A percentile compares a stretch with the other conserved stretches of the same genome.
Evolutionary conservation across 2,113 vertebrate species (phyloP).

Genomic region (Gymnocephalus cernua): DNA sequence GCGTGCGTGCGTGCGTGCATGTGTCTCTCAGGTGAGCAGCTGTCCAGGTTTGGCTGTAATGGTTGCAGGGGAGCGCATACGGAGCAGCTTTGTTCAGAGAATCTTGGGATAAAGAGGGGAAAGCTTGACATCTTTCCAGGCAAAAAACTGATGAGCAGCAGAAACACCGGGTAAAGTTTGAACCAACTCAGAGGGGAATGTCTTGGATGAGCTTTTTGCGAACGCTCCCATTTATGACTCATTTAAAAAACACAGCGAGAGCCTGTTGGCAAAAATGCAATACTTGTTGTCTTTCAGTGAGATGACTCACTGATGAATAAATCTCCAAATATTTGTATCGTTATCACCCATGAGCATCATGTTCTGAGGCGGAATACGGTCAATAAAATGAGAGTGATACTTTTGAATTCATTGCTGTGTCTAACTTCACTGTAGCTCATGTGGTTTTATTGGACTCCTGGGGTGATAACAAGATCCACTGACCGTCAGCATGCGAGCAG

Average conservation of each 20-base stretch:
- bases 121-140: constrained; percentile 46
- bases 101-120: constrained; percentile 9
- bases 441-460: constrained; percentile 42
- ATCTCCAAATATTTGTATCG: constrained; percentile 33
- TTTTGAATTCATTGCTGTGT: constrained; percentile 27
- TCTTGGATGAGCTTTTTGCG: constrained; percentile 19
- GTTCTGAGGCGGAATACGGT: constrained; percentile 5
- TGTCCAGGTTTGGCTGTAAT: constrained; percentile 50
- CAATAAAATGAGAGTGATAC: constrained; percentile 23
- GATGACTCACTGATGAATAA: constrained; percentile 37
- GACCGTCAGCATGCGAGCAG: constrained; percentile 66
- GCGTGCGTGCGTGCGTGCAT: not conserved
- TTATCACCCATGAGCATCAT: constrained; percentile 20
- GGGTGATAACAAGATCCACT: constrained; percentile 58
- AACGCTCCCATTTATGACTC: constrained; percentile 32
- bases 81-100: constrained; percentile 30
- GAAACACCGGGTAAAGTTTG: constrained; percentile 16
- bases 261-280: constrained; percentile 29
- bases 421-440: constrained; percentile 30
- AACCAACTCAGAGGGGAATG: constrained; percentile 19
- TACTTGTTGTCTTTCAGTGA: not conserved
- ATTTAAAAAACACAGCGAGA: constrained; percentile 12
- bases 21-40: constrained; percentile 54
- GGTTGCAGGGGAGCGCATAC: constrained; percentile 48
- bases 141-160: constrained; percentile 49